These are phyloP conservation scores for Andricus grossulariae DNA, from an alignment of 1,140 invertebrate genomes.

Conservation along the genomic window DNA sequence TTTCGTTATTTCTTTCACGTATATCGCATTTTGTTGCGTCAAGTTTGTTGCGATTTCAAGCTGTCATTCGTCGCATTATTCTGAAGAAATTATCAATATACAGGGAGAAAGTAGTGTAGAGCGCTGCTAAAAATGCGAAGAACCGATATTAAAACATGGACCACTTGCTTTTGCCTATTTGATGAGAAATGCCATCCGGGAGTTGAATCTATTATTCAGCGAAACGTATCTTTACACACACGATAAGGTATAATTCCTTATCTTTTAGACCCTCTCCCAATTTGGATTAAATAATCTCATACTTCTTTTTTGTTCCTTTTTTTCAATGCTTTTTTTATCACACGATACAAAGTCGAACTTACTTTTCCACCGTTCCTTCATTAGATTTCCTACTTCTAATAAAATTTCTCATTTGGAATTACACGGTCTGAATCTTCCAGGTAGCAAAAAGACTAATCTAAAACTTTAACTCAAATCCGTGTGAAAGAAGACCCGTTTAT, in stretches of 20 bases:
- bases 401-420: neutral
- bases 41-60: neutral
- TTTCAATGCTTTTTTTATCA: neutral
- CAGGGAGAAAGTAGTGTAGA: neutral
- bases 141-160: neutral
- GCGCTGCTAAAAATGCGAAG: constrained; percentile 23
- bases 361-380: neutral
- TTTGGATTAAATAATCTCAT: constrained; percentile 1
- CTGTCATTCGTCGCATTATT: constrained; percentile 14
- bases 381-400: neutral
- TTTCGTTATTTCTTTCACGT: neutral
- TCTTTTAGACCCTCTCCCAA: neutral
- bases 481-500: too few species aligned
- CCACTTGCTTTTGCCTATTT: neutral
- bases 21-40: neutral
- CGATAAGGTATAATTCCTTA: neutral
- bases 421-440: too few species aligned
- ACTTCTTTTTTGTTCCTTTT: neutral
- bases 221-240: neutral
- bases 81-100: constrained; percentile 12
- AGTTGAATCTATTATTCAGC: neutral
- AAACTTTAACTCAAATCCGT: too few species aligned
- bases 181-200: neutral
- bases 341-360: neutral
- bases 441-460: too few species aligned